phyloP scores from a whole-genome alignment of 2,113 vertebrate genomes.

The Arenaria interpres region DNA sequence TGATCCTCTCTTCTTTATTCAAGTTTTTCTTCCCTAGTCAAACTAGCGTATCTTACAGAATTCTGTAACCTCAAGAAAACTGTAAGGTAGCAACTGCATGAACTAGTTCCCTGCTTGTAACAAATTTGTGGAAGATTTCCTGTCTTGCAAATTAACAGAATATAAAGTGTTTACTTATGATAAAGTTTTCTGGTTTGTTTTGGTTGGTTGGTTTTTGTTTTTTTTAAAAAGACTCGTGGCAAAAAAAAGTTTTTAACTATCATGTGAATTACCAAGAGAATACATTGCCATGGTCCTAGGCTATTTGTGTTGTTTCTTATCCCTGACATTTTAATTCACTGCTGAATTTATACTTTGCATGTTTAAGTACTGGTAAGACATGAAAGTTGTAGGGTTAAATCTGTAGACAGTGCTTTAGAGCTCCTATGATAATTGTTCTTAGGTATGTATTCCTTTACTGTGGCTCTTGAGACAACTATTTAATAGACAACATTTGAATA shows the following conservation, averaged over 20 bases:
- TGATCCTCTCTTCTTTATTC: background rate
- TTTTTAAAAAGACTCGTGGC: background rate
- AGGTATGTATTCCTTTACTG: constrained; percentile 54
- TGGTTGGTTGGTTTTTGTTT: background rate
- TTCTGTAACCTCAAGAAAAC: background rate
- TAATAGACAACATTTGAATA: constrained; percentile 75
- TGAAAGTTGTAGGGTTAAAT: constrained; percentile 62
- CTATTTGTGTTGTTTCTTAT: constrained; percentile 44
- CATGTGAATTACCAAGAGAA: background rate
- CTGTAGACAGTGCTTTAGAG: constrained; percentile 62
- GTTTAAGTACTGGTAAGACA: constrained; percentile 58
- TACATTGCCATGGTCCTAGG: constrained; percentile 17
- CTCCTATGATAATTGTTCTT: constrained; percentile 58
- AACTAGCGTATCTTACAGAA: background rate
- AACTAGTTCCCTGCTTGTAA: background rate
- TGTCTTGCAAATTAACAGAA: background rate
- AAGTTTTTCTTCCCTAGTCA: background rate
- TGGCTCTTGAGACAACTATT: constrained; percentile 63
- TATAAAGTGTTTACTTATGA: background rate
- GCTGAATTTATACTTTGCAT: constrained; percentile 33
- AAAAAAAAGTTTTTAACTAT: background rate
- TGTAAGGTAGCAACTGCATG: background rate
- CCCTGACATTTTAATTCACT: constrained; percentile 61
- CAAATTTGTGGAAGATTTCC: background rate
- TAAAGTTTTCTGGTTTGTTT: background rate